Conservation (phyloP, 2,888 invertebrate genomes). For the Sesamia inferens region DNA sequence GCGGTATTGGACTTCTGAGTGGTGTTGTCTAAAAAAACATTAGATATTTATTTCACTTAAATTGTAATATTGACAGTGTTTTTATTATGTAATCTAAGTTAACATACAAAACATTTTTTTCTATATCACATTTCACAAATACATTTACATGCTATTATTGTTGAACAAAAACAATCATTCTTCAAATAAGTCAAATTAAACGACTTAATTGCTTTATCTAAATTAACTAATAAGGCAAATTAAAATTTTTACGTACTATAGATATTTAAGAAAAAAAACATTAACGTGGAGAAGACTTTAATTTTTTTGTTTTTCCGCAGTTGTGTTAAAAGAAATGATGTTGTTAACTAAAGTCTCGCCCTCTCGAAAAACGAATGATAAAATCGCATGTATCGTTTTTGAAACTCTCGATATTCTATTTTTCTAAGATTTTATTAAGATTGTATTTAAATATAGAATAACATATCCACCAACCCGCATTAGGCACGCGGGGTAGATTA, state of each 20-base stretch:
- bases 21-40: background rate
- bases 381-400: background rate
- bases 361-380: background rate
- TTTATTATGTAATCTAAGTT: slow-evolving; percentile 18
- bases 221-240: background rate
- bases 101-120: slow-evolving; percentile 7
- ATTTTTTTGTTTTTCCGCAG: background rate
- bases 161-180: background rate
- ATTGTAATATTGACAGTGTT: background rate
- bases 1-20: slow-evolving; percentile 19
- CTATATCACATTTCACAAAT: slow-evolving; percentile 16
- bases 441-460: background rate
- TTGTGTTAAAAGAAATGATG: background rate
- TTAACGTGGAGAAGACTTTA: no score
- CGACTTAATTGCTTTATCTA: background rate
- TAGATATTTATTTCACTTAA: background rate
- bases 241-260: no score
- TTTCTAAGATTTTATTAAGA: background rate
- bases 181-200: background rate
- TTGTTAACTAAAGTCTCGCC: background rate
- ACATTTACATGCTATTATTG: slow-evolving; percentile 4
- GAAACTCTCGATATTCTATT: background rate
- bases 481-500: background rate
- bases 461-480: no score
- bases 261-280: no score